Evolutionary conservation across 2,797 vertebrate genomes (phyloP).

Genomic region (Vespertilio murinus): DNA sequence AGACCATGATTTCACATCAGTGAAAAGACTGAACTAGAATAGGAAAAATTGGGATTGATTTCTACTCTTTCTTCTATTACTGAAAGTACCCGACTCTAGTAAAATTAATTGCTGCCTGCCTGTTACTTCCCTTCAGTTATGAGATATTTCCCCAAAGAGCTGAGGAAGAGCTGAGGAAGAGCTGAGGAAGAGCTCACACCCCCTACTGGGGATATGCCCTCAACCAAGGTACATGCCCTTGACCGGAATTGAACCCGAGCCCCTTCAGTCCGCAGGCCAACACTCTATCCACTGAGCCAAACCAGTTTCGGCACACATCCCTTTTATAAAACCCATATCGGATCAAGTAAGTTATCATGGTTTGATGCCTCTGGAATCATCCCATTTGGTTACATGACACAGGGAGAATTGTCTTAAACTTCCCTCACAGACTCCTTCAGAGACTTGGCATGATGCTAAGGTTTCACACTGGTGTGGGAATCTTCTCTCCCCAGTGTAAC

Average conservation of each 20-base stretch:
- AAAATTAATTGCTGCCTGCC: background rate
- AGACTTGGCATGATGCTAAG: background rate
- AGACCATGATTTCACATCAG: background rate
- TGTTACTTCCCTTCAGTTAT: background rate
- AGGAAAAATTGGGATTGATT: background rate
- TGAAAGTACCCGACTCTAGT: background rate
- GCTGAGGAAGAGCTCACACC: background rate
- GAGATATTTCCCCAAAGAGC: background rate
- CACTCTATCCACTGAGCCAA: no score
- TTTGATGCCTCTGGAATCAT: background rate
- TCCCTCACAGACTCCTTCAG: background rate
- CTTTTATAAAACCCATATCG: background rate
- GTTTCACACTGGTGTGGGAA: background rate
- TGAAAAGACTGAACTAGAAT: background rate
- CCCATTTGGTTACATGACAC: background rate
- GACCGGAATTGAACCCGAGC: no score
- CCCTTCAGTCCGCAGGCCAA: no score
- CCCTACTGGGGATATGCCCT: no score
- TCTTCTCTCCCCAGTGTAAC: background rate
- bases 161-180: background rate
- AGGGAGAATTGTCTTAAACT: background rate
- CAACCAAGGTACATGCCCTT: no score
- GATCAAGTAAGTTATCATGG: background rate
- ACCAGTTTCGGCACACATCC: background rate
- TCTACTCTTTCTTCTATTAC: background rate